Percentiles rank a stretch among this genome's conserved stretches.
Evolutionary conservation across 2,888 invertebrate genomes (phyloP).

Genomic region (Mechanitis messenoides): DNA sequence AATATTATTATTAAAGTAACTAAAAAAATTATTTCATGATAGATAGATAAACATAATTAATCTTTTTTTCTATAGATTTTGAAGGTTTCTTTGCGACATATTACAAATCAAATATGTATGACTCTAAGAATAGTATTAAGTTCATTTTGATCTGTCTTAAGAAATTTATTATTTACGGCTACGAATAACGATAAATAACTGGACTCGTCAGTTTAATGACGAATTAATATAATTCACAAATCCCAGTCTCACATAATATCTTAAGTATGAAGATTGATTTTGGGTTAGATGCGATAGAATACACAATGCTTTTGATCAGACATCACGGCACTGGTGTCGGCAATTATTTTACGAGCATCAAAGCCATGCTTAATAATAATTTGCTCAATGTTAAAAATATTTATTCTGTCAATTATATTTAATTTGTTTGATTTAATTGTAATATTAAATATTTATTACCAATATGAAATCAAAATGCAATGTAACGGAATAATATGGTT

Average conservation of each 20-base stretch:
- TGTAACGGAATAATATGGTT: constrained; percentile 21
- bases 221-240: neutral
- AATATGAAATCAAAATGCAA: constrained; percentile 2
- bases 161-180: neutral
- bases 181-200: neutral
- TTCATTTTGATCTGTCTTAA: neutral
- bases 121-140: neutral
- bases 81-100: neutral
- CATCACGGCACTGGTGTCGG: no score
- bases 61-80: neutral
- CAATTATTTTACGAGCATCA: no score
- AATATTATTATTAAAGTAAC: no score
- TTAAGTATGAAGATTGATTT: no score
- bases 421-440: constrained; percentile 12
- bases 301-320: no score
- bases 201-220: neutral
- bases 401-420: constrained; percentile 5
- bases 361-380: no score
- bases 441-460: constrained; percentile 12
- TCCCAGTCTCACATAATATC: neutral
- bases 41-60: no score
- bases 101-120: constrained; percentile 4
- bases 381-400: no score
- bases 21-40: no score
- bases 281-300: no score